phyloP scores from a whole-genome alignment of 1,140 invertebrate species.

The Drosophila auraria region DNA sequence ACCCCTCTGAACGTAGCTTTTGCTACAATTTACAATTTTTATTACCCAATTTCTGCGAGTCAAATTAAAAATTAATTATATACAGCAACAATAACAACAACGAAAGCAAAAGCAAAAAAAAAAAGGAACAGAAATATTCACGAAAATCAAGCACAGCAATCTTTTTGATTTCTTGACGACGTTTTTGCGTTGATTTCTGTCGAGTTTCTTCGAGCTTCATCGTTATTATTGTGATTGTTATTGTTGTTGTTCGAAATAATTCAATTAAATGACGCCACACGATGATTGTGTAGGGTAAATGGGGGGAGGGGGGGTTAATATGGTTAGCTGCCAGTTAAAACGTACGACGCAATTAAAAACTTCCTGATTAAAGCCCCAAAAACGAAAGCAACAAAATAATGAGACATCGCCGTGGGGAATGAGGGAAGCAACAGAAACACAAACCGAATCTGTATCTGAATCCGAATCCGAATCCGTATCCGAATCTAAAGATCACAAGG shows the following conservation, averaged over 20 bases:
- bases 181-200: constrained; percentile 52
- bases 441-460: constrained; percentile 31
- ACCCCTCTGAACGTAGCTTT: not conserved
- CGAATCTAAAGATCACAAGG: constrained; percentile 27
- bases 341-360: constrained; percentile 80
- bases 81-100: constrained; percentile 56
- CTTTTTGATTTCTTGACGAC: constrained; percentile 77
- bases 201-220: constrained; percentile 8
- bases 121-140: constrained; percentile 40
- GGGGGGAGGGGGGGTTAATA: constrained; percentile 31
- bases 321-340: constrained; percentile 70
- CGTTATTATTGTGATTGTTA: constrained; percentile 29
- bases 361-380: constrained; percentile 77
- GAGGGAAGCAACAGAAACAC: constrained; percentile 2
- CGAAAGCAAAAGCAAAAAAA: constrained; percentile 27
- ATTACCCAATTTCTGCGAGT: constrained; percentile 79
- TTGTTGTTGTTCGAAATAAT: constrained; percentile 79
- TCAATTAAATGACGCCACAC: constrained; percentile 80
- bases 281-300: constrained; percentile 32
- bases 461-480: constrained; percentile 19
- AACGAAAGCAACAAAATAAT: constrained; percentile 61
- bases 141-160: constrained; percentile 45
- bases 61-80: constrained; percentile 83
- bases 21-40: constrained; percentile 75
- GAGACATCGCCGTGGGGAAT: constrained; percentile 13